Evolutionary conservation across 2,113 vertebrate species (phyloP).

Genomic region (Esox niger): DNA sequence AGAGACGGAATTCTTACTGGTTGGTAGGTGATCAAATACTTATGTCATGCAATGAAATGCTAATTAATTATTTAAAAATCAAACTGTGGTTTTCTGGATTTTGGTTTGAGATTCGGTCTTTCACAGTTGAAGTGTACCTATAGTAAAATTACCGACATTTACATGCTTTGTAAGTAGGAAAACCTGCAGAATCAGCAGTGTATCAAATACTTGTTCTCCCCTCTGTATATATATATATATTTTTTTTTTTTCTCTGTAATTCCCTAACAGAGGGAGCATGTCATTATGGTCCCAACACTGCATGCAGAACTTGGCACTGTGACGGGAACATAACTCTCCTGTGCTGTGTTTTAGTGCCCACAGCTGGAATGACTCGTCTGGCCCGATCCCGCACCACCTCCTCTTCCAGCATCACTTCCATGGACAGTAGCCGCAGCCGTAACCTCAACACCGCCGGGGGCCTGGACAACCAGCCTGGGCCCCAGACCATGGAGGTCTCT

Average conservation of each 20-base stretch:
- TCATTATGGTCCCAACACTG: constrained; percentile 11
- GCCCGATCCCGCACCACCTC: constrained; percentile 90
- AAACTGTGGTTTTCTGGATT: too few relatives aligned
- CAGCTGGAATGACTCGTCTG: constrained; percentile 89
- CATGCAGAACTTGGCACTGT: not conserved
- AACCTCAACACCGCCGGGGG: constrained; percentile 74
- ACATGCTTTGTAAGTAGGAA: too few relatives aligned
- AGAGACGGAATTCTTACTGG: too few relatives aligned
- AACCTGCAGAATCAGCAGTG: too few relatives aligned
- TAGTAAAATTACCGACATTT: too few relatives aligned
- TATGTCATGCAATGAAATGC: too few relatives aligned
- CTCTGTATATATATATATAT: too few relatives aligned
- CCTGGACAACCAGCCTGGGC: constrained; percentile 76
- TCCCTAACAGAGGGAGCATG: not conserved
- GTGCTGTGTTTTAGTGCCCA: constrained; percentile 78
- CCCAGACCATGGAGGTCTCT: constrained; percentile 94
- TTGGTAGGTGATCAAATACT: too few relatives aligned
- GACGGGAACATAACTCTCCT: constrained; percentile 40
- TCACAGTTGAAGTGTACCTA: too few relatives aligned
- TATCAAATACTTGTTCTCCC: too few relatives aligned
- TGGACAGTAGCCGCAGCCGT: constrained; percentile 83
- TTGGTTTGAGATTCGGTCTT: too few relatives aligned
- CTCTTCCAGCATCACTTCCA: constrained; percentile 88
- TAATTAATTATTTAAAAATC: too few relatives aligned
- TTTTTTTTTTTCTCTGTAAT: not conserved